phyloP scores from a whole-genome alignment of 1,140 invertebrate genomes.

The Teleopsis dalmanni region DNA sequence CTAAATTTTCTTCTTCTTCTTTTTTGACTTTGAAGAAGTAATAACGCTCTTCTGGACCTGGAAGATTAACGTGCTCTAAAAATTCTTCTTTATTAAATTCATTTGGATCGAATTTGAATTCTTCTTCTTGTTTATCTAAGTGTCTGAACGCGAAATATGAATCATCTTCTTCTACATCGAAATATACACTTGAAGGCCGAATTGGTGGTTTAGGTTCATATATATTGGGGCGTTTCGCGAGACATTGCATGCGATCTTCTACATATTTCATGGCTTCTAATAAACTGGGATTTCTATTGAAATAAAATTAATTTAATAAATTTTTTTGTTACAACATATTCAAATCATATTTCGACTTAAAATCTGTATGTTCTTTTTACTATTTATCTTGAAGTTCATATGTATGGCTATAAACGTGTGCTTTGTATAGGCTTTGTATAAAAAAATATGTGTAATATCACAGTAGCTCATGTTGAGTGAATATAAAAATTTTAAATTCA shows the following conservation, averaged over 20 bases:
- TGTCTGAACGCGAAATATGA: too few relatives aligned
- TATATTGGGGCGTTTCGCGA: background rate
- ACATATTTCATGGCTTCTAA: constrained; percentile 4
- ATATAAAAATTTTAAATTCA: too few relatives aligned
- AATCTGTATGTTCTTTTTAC: too few relatives aligned
- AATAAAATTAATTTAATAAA: too few relatives aligned
- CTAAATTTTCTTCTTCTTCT: background rate
- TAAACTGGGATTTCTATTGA: constrained; percentile 10
- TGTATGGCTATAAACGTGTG: too few relatives aligned
- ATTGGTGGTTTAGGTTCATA: background rate
- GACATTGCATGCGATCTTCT: constrained; percentile 3
- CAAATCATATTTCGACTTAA: too few relatives aligned
- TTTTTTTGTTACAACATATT: too few relatives aligned
- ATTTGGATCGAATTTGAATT: constrained; percentile 21
- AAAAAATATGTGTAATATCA: background rate
- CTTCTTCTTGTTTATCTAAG: background rate
- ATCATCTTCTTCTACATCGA: background rate
- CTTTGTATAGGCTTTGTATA: background rate
- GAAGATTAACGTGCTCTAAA: constrained; percentile 16
- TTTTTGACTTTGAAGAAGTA: constrained; percentile 16
- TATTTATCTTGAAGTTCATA: too few relatives aligned
- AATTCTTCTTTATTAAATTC: constrained; percentile 20
- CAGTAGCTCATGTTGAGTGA: too few relatives aligned
- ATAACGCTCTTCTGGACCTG: constrained; percentile 27
- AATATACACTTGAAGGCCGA: background rate